Percentiles rank a stretch among this genome's conserved stretches.
Evolutionary conservation across 2,888 invertebrate genomes (phyloP).

Genomic region (Ectemnius lituratus): DNA sequence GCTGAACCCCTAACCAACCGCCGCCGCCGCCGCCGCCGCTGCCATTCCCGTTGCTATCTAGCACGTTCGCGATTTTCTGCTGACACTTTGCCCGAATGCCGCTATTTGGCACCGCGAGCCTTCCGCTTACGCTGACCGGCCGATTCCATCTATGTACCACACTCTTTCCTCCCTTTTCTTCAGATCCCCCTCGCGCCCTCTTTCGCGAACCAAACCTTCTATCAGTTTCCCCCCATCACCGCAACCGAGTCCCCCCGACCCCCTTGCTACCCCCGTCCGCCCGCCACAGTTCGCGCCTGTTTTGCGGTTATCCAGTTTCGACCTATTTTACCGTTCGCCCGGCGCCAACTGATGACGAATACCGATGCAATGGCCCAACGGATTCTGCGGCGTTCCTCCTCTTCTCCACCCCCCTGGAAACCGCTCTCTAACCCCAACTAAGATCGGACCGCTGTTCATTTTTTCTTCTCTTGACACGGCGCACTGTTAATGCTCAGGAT

Average conservation of each 20-base stretch:
- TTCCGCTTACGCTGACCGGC: constrained; percentile 48
- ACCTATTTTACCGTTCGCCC: constrained; percentile 45
- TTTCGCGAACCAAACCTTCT: constrained; percentile 3
- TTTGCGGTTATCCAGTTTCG: constrained; percentile 60
- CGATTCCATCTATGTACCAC: constrained; percentile 35
- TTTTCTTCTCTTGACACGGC: background rate
- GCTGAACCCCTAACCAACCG: constrained; percentile 32
- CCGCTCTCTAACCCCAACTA: constrained; percentile 11
- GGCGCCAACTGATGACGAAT: constrained; percentile 36
- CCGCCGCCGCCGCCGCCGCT: constrained; percentile 23
- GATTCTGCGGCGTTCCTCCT: constrained; percentile 22
- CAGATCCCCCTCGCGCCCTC: background rate
- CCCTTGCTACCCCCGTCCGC: constrained; percentile 21
- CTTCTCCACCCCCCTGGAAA: background rate
- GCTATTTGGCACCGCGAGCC: constrained; percentile 46
- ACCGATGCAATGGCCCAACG: constrained; percentile 21
- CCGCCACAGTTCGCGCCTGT: constrained; percentile 43
- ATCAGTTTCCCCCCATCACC: constrained; percentile 4
- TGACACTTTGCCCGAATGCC: constrained; percentile 63
- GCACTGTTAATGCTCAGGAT: background rate
- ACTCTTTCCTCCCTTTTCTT: background rate
- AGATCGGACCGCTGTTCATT: constrained; percentile 6
- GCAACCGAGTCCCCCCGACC: constrained; percentile 11
- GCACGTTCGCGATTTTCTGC: constrained; percentile 62
- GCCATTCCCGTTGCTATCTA: constrained; percentile 13